Base-by-base conservation (phyloP, 2,113 vertebrate species). In the Mola mola region DNA sequence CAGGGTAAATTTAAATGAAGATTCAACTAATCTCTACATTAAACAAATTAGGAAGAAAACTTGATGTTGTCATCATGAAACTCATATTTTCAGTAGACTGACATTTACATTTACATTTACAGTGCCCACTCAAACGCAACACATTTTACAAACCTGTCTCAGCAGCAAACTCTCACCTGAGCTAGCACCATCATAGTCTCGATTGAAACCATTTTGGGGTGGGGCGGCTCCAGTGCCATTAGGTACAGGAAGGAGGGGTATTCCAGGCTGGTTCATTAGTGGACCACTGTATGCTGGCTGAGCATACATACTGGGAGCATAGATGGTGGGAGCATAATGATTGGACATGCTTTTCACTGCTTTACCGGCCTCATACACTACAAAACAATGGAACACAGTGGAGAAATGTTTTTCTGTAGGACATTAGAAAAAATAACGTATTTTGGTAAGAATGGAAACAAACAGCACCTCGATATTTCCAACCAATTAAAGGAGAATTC, bases 291-390 rank as follows among this genome's bases (percentile, higher is more conserved):
- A 92, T 1, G 72, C 61, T 0, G 93, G 92, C 81, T 94, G 91
- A 28, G 83, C 89, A 1, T 95, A 95, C 77, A 92, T 66, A 64
- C 90, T 95, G 40, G 87, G 90, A n/a, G 92, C 91, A 0, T 92
- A 95, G 1, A 89, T 2, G 2, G 87, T 93, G 26, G 88, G 57
- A 17, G 91, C 92, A 15, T 94, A 94, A 5, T 95, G 87, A 64
- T 89, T 93, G 17, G 90, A 58, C 1, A 90, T 4, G 0, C 94
- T 85, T 55, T 95, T 97, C 43, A 93, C 94, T 1, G 94, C 95
- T 87, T 96, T 97, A n/a, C 95, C 95, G 0, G 95, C 95, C 28
- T 93, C 87, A 2, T 96, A 97, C 66, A 97, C 95, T 96, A 77
- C 1, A 17, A 69, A 46, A 16, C 6, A 28, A 67, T 16, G 47